A percentile compares a stretch with the other conserved stretches of the same genome.
Evolutionary conservation across 2,888 invertebrate species (phyloP).

Genomic region (Pecten maximus): DNA sequence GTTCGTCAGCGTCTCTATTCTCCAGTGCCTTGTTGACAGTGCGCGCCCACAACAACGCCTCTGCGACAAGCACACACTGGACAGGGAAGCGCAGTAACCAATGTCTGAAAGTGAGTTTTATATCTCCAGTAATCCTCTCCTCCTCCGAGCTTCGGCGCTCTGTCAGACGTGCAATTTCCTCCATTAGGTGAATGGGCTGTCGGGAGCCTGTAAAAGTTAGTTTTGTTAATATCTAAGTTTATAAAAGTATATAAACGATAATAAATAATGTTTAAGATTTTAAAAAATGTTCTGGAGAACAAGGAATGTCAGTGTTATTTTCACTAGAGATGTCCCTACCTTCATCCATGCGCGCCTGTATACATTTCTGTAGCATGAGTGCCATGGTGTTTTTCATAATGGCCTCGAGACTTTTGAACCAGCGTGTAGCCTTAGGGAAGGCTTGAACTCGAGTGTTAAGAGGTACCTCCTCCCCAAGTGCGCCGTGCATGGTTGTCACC

Average conservation of each 20-base stretch:
- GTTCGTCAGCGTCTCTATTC: conserved; percentile 69
- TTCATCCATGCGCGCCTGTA: conserved; percentile 79
- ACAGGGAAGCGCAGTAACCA: conserved; percentile 80
- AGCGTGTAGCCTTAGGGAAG: conserved; percentile 71
- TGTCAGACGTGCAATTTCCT: conserved; percentile 70
- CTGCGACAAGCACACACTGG: conserved; percentile 78
- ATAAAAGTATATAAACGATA: neutral
- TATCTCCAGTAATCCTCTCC: conserved; percentile 59
- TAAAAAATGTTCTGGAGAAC: neutral
- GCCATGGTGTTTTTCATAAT: conserved; percentile 80
- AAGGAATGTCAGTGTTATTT: too few species aligned
- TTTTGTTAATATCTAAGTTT: neutral
- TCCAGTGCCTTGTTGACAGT: conserved; percentile 71
- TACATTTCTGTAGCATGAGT: conserved; percentile 77
- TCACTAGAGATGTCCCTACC: conserved; percentile 60
- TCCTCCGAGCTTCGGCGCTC: conserved; percentile 45
- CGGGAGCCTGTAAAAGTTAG: conserved; percentile 50
- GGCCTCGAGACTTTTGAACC: conserved; percentile 77
- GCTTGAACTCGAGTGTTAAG: conserved; percentile 73
- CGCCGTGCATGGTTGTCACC: conserved; percentile 73
- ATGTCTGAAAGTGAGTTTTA: conserved; percentile 73
- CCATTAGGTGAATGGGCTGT: conserved; percentile 75
- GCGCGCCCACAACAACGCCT: conserved; percentile 79
- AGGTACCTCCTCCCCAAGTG: conserved; percentile 74
- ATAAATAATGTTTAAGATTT: neutral